Base-by-base conservation (phyloP, 2,888 invertebrate genomes). In the Stenoptilia bipunctidactyla region DNA sequence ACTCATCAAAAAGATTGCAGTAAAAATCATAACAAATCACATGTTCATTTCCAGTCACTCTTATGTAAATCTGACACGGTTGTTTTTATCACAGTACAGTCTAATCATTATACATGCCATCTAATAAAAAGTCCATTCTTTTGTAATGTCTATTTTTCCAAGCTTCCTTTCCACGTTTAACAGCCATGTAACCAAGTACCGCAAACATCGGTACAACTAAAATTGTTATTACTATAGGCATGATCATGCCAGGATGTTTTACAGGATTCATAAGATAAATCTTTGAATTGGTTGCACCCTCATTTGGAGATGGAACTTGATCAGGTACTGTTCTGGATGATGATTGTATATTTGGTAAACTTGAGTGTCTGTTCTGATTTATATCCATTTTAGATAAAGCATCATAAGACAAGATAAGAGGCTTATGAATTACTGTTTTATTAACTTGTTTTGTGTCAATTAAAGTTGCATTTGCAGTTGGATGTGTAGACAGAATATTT, bases 61-160 rank as follows among this genome's bases (percentile, higher is more conserved):
- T 20, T 8, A 20, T n/a, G n/a, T n/a, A n/a, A n/a, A n/a, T 6
- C 25, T 6, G 25, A 25, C 25, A 25, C n/a, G n/a, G n/a, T n/a
- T 25, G n/a, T 30, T 30, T 8, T n/a, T 8, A 30, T 30, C 30
- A 30, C 30, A 30, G 2, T 8, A 30, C 10, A 8, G 10, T 12
- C 12, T 30, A 92, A 61, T 92, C 92, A 75, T 93, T 93, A 61
- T 94, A 94, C 91, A 94, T 93, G 54, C 94, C 94, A 70, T 94
- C 94, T 41, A 94, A 90, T 10, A 94, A 85, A 61, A 92, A 94
- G 70, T 94, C 94, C 93, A 94, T 94, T 62, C 93, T 85, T 47
- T 92, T 88, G 58, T 94, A 94, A 68, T 94, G 93, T 51, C 94
- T 86, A 49, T 93, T 92, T 53, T 90, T 89, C 93, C 94, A 94